A percentile compares a stretch with the other conserved stretches of the same genome.
Conservation (phyloP, 2,113 vertebrate genomes). For the Ammodytes marinus region DNA sequence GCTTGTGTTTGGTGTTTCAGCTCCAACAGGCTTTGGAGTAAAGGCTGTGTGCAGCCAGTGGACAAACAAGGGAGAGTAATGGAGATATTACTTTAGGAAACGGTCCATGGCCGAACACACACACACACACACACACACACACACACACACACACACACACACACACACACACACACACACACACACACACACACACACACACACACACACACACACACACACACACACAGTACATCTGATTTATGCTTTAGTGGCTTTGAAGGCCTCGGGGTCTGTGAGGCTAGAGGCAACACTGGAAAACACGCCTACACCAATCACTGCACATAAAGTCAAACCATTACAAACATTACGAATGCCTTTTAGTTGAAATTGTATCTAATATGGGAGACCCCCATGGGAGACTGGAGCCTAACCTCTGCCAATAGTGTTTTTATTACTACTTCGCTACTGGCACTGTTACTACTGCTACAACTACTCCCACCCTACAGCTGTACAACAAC, state of each 20-base stretch:
- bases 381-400: not conserved
- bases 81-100: slow-evolving; percentile 40
- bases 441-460: not conserved
- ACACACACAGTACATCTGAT: slow-evolving; percentile 43
- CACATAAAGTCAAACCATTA: not conserved
- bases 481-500: not conserved
- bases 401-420: not conserved
- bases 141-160: no score
- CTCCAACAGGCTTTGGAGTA: slow-evolving; percentile 18
- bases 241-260: slow-evolving; percentile 45
- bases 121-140: no score
- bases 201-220: no score
- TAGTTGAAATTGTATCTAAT: not conserved
- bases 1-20: slow-evolving; percentile 9
- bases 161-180: no score
- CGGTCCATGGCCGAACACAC: slow-evolving; percentile 13
- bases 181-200: no score
- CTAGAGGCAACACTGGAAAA: slow-evolving; percentile 24
- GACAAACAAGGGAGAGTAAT: slow-evolving; percentile 29
- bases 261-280: slow-evolving; percentile 21
- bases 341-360: not conserved
- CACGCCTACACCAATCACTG: not conserved
- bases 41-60: slow-evolving; percentile 23
- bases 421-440: not conserved
- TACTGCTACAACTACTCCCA: not conserved